Conservation (phyloP, 1,140 invertebrate species). For the Teleopsis dalmanni region DNA sequence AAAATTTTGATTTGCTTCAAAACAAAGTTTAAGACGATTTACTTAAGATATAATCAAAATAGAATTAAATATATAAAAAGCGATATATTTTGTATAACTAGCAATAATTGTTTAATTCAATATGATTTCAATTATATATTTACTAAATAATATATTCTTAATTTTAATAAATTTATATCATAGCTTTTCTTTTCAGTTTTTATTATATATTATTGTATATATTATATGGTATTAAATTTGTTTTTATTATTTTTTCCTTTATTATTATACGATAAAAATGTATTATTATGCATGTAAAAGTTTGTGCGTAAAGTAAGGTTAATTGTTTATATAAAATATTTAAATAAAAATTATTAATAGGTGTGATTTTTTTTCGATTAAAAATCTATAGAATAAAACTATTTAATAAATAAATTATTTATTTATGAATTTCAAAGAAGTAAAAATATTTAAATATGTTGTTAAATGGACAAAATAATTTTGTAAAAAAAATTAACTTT, state of each 20-base stretch:
- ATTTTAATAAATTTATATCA: too few relatives aligned
- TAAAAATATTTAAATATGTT: too few relatives aligned
- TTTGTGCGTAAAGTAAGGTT: neutral
- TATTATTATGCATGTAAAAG: too few relatives aligned
- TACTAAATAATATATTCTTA: too few relatives aligned
- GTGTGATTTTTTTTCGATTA: neutral
- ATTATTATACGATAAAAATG: neutral
- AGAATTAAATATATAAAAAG: too few relatives aligned
- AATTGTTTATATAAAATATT: neutral
- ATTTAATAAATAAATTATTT: neutral
- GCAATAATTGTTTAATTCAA: too few relatives aligned
- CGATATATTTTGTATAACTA: too few relatives aligned
- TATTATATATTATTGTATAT: too few relatives aligned
- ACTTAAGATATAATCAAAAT: constrained; percentile 3
- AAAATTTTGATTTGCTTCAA: neutral
- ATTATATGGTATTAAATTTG: neutral
- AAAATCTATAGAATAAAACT: constrained; percentile 1
- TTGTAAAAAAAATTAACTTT: too few relatives aligned
- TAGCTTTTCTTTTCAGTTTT: too few relatives aligned
- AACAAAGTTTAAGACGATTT: neutral
- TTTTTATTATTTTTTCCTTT: constrained; percentile 3
- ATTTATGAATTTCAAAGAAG: neutral
- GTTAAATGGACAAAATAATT: too few relatives aligned
- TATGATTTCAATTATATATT: too few relatives aligned
- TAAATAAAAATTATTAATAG: neutral